Base-by-base conservation (phyloP, 2,888 invertebrate species). In the Megamerina dolium region DNA sequence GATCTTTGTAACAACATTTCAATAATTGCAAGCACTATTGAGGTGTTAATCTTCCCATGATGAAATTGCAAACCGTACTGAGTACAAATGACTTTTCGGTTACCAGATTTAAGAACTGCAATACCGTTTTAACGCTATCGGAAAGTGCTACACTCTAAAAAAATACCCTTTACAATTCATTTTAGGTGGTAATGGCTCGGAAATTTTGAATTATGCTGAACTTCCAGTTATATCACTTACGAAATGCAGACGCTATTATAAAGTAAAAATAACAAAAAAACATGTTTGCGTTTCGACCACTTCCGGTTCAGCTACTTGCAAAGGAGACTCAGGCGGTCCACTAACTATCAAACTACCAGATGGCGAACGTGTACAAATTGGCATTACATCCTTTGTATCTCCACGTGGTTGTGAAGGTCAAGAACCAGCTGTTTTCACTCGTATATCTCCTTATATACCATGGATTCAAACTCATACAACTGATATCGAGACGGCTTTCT, bases 301-400 rank as follows among this genome's bases (percentile, higher is more conserved):
- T 33, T 52, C 48, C 20, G 43, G 45, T 26, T 33, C 41, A 3
- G 58, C 64, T 23, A 60, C 59, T 36, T 64, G 64, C 52, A 55
- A 52, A 21, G 64, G 68, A 17, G 66, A 68, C 48, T 66, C 64
- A 9, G 68, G 68, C 20, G 67, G 63, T 40, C 65, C 68, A 37
- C 47, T 67, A 48, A 56, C 51, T 13, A n/a, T n/a, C n/a, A n/a
- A n/a, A n/a, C n/a, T n/a, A n/a, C 32, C 52, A 14, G 13, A 9
- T 6, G 34, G 40, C 35, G 16, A 13, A 36, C 8, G 21, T 9
- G n/a, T 43, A 14, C 51, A 58, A 10, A 38, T 64, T 33, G 64
- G 64, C 35, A 53, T 64, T 23, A 60, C 61, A n/a, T n/a, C n/a
- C n/a, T n/a, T n/a, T n/a, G n/a, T n/a, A n/a, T n/a, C n/a, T n/a